A percentile compares a stretch with the other conserved stretches of the same genome.
These are phyloP conservation scores for Choloepus didactylus DNA, from an alignment of 2,797 vertebrate species.

Conservation along the genomic window DNA sequence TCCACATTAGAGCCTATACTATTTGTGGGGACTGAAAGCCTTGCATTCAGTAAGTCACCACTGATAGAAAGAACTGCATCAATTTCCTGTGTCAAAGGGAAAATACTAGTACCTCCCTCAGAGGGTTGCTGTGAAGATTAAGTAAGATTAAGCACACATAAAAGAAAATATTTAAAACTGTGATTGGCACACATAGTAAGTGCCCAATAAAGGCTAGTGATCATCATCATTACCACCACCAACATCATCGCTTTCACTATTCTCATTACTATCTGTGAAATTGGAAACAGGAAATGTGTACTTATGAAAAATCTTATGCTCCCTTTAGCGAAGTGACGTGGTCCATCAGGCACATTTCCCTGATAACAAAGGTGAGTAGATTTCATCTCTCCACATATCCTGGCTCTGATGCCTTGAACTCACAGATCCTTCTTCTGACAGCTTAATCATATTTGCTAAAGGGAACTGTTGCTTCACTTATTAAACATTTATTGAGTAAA, in stretches of 20 bases:
- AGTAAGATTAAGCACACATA: background rate
- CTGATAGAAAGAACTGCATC: background rate
- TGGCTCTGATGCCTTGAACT: background rate
- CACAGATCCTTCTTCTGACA: background rate
- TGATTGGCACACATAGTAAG: background rate
- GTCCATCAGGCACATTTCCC: background rate
- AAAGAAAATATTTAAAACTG: background rate
- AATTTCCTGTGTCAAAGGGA: background rate
- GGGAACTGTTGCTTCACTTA: background rate
- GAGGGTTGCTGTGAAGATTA: background rate
- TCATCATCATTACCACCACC: background rate
- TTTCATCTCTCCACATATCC: background rate
- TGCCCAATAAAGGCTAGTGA: background rate
- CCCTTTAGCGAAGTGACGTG: accelerated
- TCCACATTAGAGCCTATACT: background rate
- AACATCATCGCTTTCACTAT: background rate
- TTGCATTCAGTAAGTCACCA: background rate
- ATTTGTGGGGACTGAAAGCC: background rate
- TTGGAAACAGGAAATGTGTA: background rate
- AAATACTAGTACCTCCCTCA: background rate
- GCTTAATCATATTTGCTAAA: background rate
- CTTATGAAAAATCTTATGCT: background rate
- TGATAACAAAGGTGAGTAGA: background rate
- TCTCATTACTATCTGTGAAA: background rate
- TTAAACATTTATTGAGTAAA: background rate